Evolutionary conservation across 2,797 vertebrate species (phyloP).

Genomic region (Ceyx erithaca): DNA sequence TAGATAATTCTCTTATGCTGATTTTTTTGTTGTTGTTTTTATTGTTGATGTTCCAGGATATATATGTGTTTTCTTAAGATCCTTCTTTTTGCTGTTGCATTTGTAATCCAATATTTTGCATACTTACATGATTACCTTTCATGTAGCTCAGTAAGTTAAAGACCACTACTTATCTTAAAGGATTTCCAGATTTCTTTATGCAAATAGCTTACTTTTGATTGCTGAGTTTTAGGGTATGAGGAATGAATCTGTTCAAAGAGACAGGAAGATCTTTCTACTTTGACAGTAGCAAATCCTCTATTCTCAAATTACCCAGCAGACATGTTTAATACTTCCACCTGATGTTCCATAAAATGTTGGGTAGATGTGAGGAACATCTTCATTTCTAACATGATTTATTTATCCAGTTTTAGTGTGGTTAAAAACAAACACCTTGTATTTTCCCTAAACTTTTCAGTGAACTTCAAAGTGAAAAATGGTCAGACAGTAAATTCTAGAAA

Average conservation of each 20-base stretch:
- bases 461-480: background rate
- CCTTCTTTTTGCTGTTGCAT: background rate
- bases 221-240: background rate
- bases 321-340: background rate
- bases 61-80: background rate
- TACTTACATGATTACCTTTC: background rate
- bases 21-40: background rate
- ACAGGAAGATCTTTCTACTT: background rate
- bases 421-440: background rate
- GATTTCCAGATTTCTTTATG: background rate
- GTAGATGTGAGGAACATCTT: background rate
- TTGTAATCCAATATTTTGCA: background rate
- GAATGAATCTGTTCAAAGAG: background rate
- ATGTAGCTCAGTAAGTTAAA: background rate
- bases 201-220: background rate
- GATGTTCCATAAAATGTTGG: background rate
- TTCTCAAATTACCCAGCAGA: constrained; percentile 11
- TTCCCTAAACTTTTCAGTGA: background rate
- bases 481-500: background rate
- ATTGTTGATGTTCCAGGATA: background rate
- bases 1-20: background rate
- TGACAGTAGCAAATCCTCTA: background rate
- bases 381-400: background rate
- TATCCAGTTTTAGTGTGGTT: background rate
- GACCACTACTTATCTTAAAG: background rate